Evolutionary conservation across 2,888 invertebrate species (phyloP).

Genomic region (Euproctis similis): DNA sequence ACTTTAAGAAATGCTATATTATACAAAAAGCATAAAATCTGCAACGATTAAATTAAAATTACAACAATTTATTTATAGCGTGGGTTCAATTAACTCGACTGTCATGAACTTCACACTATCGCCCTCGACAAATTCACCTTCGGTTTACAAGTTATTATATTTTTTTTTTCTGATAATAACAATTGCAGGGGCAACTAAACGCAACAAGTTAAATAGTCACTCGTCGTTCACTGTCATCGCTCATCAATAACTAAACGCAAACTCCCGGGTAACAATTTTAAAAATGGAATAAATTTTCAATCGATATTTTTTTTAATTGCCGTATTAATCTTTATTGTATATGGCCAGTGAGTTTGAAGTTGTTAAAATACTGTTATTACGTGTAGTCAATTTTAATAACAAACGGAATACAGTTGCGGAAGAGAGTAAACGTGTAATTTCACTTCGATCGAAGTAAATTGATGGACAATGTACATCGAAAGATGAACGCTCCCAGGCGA

Average conservation of each 20-base stretch:
- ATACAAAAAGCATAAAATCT: too few relatives aligned
- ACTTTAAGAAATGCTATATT: too few relatives aligned
- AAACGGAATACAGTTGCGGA: conserved; percentile 45
- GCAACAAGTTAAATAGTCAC: neutral
- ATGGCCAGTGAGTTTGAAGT: conserved; percentile 33
- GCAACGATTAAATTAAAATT: too few relatives aligned
- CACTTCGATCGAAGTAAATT: conserved; percentile 36
- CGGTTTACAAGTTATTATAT: too few relatives aligned
- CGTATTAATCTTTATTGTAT: conserved; percentile 39
- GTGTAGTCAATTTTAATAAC: conserved; percentile 49
- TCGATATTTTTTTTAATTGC: conserved; percentile 31
- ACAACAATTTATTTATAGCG: too few relatives aligned
- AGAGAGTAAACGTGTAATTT: conserved; percentile 58
- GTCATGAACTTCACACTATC: too few relatives aligned
- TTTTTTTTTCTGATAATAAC: too few relatives aligned
- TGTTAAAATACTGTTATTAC: conserved; percentile 53
- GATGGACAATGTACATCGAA: conserved; percentile 43
- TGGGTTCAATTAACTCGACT: too few relatives aligned
- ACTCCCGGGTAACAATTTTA: too few relatives aligned
- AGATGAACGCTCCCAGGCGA: conserved; percentile 39
- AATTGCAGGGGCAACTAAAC: neutral
- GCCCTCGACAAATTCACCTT: too few relatives aligned
- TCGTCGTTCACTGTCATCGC: neutral
- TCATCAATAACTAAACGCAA: neutral
- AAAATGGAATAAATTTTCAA: too few relatives aligned